Evolutionary conservation across 2,113 vertebrate species (phyloP), one percentile per base, ranked within the genome.

Genomic region (Pycnonotus jocosus): DNA sequence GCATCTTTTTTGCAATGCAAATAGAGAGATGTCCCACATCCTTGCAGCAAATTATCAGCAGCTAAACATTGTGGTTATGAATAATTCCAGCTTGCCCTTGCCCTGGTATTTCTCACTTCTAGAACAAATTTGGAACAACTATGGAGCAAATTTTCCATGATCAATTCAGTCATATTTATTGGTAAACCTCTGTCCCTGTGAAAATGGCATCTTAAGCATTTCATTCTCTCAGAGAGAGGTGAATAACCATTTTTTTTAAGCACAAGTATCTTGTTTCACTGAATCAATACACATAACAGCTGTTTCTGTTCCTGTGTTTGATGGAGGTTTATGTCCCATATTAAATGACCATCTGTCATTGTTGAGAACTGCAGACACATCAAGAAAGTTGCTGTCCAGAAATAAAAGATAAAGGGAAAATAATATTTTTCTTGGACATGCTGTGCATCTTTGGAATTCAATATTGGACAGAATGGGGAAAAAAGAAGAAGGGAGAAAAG

Each of bases 11-110:
- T 82, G 7, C 30, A 38, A 33, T 23, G 30, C 13, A 64, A 50
- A 60, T 86, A 15, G 6, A 44, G 37, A 77, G 35, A 24, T 44
- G 19, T n/a, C 31, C 40, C 53, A 31, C 23, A 80, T 69, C 5
- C 12, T 65, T 37, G 19, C 47, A 70, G n/a, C 28, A 51, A 53
- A 81, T 84, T 47, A 24, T 10, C 10, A 60, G 16, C 28, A 61
- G 11, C 10, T 73, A 47, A 84, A 22, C 3, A 11, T 9, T 0
- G 0, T 25, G 19, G 8, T 62, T 76, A 27, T 79, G 40, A 69
- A 35, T 57, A 72, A 57, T 56, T 38, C 10, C 62, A 83, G 10
- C 30, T 51, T 91, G 28, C 11, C 33, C 25, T 61, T 87, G 40
- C 22, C 77, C 42, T 82, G 12, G 9, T 61, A 19, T 35, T 81